Evolutionary conservation across 2,113 vertebrate species (phyloP), one percentile per base, ranked within the genome.

Genomic region (Neomonachus schauinslandi): DNA sequence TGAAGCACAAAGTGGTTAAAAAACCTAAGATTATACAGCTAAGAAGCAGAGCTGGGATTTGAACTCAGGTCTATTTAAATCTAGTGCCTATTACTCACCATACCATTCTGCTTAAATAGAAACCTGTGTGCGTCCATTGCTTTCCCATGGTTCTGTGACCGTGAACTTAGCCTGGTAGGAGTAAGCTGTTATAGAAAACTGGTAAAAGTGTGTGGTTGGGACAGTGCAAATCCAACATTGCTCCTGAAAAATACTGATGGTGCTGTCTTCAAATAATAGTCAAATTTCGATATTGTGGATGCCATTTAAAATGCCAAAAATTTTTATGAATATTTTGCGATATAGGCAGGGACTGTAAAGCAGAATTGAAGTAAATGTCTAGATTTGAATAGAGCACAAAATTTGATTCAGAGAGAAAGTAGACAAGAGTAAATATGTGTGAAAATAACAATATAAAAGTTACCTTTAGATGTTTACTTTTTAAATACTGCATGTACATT

Each of bases 321-420:
- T 55, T 86, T 61, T 96, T 36, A 31, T 28, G 31, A 89, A 65
- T 87, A 69, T 95, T 94, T 96, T 91, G 42, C 69, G 93, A 85
- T 59, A 93, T 28, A 83, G 46, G 6, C 46, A 59, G 51, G 88
- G 67, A 81, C 77, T 46, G 42, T 80, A 84, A 89, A 87, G 90
- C 15, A 63, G 18, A 46, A 83, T 61, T 91, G 15, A 96, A 97
- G 24, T 57, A 96, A 71, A 77, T 91, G 65, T 28, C 5, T 63
- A 91, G 53, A 89, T 83, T 91, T 42, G 79, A 84, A 71, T 84
- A 28, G 97, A 63, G 4, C 28, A 18, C 51, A 89, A 57, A 87
- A 72, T 61, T 57, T 91, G 74, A 87, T 72, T 18, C n/a, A 65
- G 36, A 86, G 55, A 15, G 19, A 28, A 81, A 63, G 24, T 39